These are phyloP conservation scores for Phasia obesa DNA, from an alignment of 2,888 invertebrate genomes.

Conservation along the genomic window DNA sequence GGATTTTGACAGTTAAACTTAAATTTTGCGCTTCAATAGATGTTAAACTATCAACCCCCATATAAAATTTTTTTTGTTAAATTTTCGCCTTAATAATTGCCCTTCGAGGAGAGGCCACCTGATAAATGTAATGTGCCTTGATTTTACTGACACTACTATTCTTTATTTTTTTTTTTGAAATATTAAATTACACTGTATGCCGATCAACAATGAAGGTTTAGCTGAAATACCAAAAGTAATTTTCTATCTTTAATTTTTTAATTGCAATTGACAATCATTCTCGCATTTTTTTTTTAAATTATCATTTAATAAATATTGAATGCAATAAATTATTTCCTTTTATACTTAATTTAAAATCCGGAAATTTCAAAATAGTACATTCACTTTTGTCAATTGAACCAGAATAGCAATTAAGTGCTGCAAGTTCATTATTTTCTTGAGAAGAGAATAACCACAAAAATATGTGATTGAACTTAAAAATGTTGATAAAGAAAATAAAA, in stretches of 20 bases:
- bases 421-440: not conserved
- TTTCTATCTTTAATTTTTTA: no score
- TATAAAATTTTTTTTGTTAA: no score
- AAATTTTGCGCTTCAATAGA: no score
- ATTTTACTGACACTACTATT: no score
- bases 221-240: no score
- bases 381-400: slow-evolving; percentile 49
- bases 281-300: not conserved
- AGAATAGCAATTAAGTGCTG: slow-evolving; percentile 20
- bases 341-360: slow-evolving; percentile 15
- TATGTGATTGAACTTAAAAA: slow-evolving; percentile 50
- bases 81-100: no score
- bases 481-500: slow-evolving; percentile 34
- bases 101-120: no score
- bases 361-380: slow-evolving; percentile 54
- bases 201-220: not conserved
- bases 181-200: no score
- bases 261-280: slow-evolving; percentile 12
- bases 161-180: no score
- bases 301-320: slow-evolving; percentile 7
- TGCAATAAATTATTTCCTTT: slow-evolving; percentile 31
- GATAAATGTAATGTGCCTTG: no score
- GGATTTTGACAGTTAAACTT: no score
- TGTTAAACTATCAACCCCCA: no score
- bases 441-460: slow-evolving; percentile 1